Percentiles rank a stretch among this genome's conserved stretches.
Conservation (phyloP, 2,888 invertebrate species). For the Leucozona laternaria region DNA sequence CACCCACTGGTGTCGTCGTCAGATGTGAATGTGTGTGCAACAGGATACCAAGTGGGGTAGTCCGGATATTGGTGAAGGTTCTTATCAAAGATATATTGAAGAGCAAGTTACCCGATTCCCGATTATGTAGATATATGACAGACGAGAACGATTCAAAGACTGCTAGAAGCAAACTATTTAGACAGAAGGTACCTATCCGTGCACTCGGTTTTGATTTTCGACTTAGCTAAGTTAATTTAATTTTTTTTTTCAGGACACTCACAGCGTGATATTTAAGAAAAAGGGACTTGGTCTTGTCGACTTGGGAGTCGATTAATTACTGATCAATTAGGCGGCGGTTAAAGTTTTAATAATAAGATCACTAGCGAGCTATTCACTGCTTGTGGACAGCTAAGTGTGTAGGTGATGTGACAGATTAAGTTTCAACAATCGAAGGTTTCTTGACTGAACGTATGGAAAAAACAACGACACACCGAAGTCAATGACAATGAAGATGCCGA, state of each 20-base stretch:
- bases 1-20: conserved; percentile 3
- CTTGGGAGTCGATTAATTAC: conserved; percentile 57
- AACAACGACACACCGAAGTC: conserved; percentile 11
- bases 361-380: conserved; percentile 49
- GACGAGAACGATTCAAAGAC: conserved; percentile 45
- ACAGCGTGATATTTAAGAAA: conserved; percentile 18
- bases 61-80: conserved; percentile 41
- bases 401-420: conserved; percentile 40
- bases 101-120: conserved; percentile 19
- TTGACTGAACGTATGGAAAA: conserved; percentile 14
- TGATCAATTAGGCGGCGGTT: conserved; percentile 49
- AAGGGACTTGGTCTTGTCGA: conserved; percentile 16
- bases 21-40: conserved; percentile 71
- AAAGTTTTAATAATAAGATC: conserved; percentile 51
- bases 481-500: conserved; percentile 24
- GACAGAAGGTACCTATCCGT: background rate
- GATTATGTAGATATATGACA: conserved; percentile 4
- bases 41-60: conserved; percentile 72
- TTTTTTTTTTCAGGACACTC: conserved; percentile 27
- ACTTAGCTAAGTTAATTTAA: background rate
- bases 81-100: conserved; percentile 31
- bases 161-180: conserved; percentile 32
- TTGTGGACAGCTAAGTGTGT: conserved; percentile 37
- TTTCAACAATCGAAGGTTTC: conserved; percentile 7
- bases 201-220: background rate